phyloP scores from a whole-genome alignment of 2,888 invertebrate genomes.

The Ophioninae sp. region DNA sequence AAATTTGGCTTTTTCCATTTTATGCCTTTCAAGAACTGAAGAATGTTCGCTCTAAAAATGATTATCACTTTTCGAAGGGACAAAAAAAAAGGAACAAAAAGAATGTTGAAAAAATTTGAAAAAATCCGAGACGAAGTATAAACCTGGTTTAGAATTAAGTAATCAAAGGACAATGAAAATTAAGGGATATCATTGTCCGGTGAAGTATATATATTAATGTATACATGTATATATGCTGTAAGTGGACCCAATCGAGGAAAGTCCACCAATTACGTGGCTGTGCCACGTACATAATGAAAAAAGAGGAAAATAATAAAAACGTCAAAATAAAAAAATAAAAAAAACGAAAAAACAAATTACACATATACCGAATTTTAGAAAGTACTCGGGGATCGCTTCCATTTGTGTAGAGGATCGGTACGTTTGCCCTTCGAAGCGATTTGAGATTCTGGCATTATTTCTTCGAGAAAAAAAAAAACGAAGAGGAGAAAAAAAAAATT shows the following conservation, averaged over 20 bases:
- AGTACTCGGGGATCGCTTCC: conserved; percentile 54
- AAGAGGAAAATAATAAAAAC: conserved; percentile 6
- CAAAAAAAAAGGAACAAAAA: no score
- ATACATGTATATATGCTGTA: background rate
- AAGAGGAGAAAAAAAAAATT: conserved; percentile 4
- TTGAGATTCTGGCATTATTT: no score
- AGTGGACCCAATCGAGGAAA: background rate
- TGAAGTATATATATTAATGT: background rate
- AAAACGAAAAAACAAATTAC: conserved; percentile 28
- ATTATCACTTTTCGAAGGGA: no score
- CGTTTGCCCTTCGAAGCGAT: conserved; percentile 26
- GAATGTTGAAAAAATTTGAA: no score
- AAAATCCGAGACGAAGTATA: background rate
- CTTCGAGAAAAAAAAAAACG: no score
- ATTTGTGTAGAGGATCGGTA: conserved; percentile 53
- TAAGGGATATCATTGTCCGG: background rate
- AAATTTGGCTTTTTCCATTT: no score
- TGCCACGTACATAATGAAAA: background rate
- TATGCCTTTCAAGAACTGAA: no score
- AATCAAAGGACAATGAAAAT: background rate
- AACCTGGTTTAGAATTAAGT: background rate
- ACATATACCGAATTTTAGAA: conserved; percentile 36
- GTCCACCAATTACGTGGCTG: background rate
- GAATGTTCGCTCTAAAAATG: no score
- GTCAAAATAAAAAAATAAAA: background rate